Evolutionary conservation across 2,888 invertebrate genomes (phyloP).

Genomic region (Seladonia tumulorum): DNA sequence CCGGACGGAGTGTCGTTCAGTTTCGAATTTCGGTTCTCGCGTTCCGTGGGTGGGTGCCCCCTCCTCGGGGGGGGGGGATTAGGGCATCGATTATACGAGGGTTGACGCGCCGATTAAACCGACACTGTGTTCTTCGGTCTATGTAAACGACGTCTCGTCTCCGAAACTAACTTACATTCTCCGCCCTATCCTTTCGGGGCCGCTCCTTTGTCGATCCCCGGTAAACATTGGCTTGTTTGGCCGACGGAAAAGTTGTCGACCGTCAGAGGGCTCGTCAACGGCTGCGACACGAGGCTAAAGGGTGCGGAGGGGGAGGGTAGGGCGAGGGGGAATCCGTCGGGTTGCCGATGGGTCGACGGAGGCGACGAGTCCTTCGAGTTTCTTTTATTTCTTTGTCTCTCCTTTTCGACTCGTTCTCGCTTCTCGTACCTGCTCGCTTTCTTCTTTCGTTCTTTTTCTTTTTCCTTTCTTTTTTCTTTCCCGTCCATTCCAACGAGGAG

Average conservation of each 20-base stretch:
- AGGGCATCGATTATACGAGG: constrained; percentile 33
- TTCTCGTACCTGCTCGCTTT: not conserved
- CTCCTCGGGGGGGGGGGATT: not conserved
- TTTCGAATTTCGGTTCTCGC: constrained; percentile 40
- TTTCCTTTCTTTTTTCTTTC: not conserved
- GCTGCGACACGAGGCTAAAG: constrained; percentile 26
- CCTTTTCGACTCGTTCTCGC: not conserved
- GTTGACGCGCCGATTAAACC: constrained; percentile 30
- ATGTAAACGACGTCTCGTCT: constrained; percentile 42
- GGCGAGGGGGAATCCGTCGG: not conserved
- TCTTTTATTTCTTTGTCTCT: constrained; percentile 42
- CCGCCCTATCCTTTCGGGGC: constrained; percentile 28
- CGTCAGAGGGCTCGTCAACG: constrained; percentile 45
- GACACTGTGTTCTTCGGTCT: constrained; percentile 37
- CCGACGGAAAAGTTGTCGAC: constrained; percentile 58
- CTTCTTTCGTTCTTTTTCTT: constrained; percentile 11
- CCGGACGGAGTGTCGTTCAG: constrained; percentile 46
- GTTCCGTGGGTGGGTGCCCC: not conserved
- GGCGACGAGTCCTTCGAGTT: constrained; percentile 40
- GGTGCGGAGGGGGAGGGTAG: no score
- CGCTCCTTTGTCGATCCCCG: constrained; percentile 39
- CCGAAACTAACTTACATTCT: constrained; percentile 51
- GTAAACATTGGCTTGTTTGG: constrained; percentile 67
- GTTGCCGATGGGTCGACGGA: not conserved
- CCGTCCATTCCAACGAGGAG: constrained; percentile 39